Conservation (phyloP, 2,113 vertebrate species). For the Callorhinus ursinus region DNA sequence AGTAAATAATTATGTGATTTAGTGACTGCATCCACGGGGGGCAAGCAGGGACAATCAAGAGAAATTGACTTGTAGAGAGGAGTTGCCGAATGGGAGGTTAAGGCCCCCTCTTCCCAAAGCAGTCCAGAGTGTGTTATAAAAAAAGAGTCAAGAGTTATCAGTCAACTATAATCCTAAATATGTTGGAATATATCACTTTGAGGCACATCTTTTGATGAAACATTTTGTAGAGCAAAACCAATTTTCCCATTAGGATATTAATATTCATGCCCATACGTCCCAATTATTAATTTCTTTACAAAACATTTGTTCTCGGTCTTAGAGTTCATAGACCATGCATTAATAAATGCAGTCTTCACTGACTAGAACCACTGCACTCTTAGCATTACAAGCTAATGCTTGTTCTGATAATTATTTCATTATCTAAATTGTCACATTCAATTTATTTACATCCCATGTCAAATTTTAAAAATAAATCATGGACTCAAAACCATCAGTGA, state of each 20-base stretch:
- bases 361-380: slow-evolving; percentile 48
- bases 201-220: slow-evolving; percentile 51
- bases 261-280: slow-evolving; percentile 7
- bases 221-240: slow-evolving; percentile 23
- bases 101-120: neutral
- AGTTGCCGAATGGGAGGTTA: neutral
- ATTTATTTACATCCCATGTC: slow-evolving; percentile 23
- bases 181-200: neutral
- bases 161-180: slow-evolving; percentile 22
- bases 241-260: slow-evolving; percentile 49
- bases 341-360: slow-evolving; percentile 26
- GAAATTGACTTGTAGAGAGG: neutral
- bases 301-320: slow-evolving; percentile 36
- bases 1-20: neutral
- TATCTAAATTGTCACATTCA: slow-evolving; percentile 42
- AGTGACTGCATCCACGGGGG: neutral
- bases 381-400: slow-evolving; percentile 29
- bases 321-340: neutral
- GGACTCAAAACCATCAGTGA: slow-evolving; percentile 21
- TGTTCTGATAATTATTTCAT: slow-evolving; percentile 55
- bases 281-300: slow-evolving; percentile 43
- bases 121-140: neutral
- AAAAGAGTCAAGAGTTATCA: slow-evolving; percentile 18
- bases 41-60: neutral
- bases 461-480: slow-evolving; percentile 39